phyloP scores from a whole-genome alignment of 2,888 invertebrate genomes.

The Leucania comma region DNA sequence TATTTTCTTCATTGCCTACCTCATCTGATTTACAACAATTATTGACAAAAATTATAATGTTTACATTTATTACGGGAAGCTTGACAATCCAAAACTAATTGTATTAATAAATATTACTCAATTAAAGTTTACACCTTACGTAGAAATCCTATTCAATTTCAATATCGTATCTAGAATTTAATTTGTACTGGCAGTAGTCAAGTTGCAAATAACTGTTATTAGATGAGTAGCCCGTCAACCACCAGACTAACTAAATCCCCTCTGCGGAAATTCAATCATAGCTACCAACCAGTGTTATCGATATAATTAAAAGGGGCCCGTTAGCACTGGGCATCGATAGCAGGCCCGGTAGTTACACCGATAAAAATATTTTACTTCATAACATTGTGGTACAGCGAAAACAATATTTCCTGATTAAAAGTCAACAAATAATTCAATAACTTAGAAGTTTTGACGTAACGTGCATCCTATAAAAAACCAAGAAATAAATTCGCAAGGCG shows the following conservation, averaged over 20 bases:
- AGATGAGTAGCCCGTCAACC: constrained; percentile 31
- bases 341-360: constrained; percentile 13
- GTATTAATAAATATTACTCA: neutral
- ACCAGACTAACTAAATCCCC: constrained; percentile 55
- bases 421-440: constrained; percentile 15
- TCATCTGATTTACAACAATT: too few relatives aligned
- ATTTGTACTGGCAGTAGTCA: neutral
- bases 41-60: too few relatives aligned
- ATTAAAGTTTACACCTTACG: constrained; percentile 1
- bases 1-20: too few relatives aligned
- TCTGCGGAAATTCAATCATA: constrained; percentile 71
- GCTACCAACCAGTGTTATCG: constrained; percentile 58
- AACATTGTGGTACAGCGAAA: constrained; percentile 39
- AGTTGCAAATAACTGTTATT: constrained; percentile 41
- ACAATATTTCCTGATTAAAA: constrained; percentile 34
- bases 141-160: neutral
- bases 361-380: constrained; percentile 42
- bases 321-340: constrained; percentile 45
- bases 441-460: constrained; percentile 10
- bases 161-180: neutral
- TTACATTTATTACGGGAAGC: too few relatives aligned
- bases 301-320: constrained; percentile 60
- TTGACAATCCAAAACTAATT: neutral
- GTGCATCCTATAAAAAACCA: neutral
- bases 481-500: constrained; percentile 15